Evolutionary conservation across 2,797 vertebrate species (phyloP).

Genomic region (Labeo calbasu): DNA sequence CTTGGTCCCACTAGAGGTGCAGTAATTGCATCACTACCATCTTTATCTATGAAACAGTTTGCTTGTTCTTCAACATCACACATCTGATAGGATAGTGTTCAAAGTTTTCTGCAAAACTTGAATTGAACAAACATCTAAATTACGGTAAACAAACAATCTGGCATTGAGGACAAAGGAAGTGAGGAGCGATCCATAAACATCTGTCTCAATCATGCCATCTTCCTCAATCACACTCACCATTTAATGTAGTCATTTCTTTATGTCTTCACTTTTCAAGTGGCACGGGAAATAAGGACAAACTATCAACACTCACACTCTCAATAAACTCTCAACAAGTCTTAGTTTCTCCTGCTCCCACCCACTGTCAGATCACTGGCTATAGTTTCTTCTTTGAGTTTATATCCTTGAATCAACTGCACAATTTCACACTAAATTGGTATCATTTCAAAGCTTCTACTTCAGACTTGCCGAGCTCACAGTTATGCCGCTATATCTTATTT

Average conservation of each 20-base stretch:
- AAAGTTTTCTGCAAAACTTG: conserved; percentile 8
- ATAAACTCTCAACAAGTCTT: conserved; percentile 24
- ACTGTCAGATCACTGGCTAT: conserved; percentile 48
- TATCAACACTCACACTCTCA: conserved; percentile 12
- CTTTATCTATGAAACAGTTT: conserved; percentile 11
- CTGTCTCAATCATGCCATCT: conserved; percentile 37
- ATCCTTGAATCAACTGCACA: conserved; percentile 57
- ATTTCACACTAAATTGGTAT: conserved; percentile 63
- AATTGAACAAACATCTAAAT: conserved; percentile 6
- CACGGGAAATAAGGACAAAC: neutral
- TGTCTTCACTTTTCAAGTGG: neutral
- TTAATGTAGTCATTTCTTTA: conserved; percentile 17
- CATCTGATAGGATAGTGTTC: neutral
- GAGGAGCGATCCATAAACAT: conserved; percentile 23
- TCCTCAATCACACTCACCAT: conserved; percentile 31
- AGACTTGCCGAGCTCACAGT: conserved; percentile 45
- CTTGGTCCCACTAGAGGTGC: neutral
- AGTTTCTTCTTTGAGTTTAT: conserved; percentile 37
- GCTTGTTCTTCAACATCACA: neutral
- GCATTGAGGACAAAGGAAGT: conserved; percentile 66
- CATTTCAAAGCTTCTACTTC: conserved; percentile 53
- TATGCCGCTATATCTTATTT: conserved; percentile 51
- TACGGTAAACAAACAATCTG: conserved; percentile 4
- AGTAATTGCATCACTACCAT: neutral
- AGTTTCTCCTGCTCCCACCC: conserved; percentile 42